phyloP scores from a whole-genome alignment of 2,797 vertebrate species.

The Parotocinclus haroldoi region DNA sequence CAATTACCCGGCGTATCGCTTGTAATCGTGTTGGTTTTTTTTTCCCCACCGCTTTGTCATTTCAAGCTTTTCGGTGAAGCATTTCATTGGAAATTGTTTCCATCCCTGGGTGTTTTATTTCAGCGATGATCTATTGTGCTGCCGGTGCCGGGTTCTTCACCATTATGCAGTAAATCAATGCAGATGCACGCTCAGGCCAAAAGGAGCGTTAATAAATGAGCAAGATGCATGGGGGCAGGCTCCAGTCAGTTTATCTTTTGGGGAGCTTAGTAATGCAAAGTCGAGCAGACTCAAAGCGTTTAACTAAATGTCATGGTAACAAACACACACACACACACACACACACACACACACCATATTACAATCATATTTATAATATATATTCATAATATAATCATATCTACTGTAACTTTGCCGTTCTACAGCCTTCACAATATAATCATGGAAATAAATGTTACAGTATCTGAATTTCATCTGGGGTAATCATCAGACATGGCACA shows the following conservation, averaged over 20 bases:
- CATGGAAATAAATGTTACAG: no score
- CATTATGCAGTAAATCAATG: slow-evolving; percentile 62
- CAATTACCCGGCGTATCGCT: slow-evolving; percentile 29
- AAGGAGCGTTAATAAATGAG: slow-evolving; percentile 58
- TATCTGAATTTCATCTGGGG: no score
- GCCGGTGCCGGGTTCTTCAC: slow-evolving; percentile 46
- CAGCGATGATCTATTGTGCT: slow-evolving; percentile 21
- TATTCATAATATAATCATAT: no score
- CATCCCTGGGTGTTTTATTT: slow-evolving; percentile 16
- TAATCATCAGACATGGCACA: no score
- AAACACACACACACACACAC: not conserved
- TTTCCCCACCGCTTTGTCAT: slow-evolving; percentile 17
- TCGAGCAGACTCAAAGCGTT: slow-evolving; percentile 38
- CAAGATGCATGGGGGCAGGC: slow-evolving; percentile 49
- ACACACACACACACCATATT: not conserved
- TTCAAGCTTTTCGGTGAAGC: slow-evolving; percentile 12
- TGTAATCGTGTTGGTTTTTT: not conserved
- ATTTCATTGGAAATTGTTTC: not conserved
- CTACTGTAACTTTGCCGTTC: not conserved
- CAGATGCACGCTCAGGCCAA: slow-evolving; percentile 56
- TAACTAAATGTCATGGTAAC: slow-evolving; percentile 25
- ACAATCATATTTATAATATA: no score
- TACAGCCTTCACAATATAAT: no score
- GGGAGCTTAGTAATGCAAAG: slow-evolving; percentile 56
- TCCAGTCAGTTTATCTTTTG: slow-evolving; percentile 43